These are phyloP conservation scores for Yponomeuta malinellus DNA, from an alignment of 2,888 invertebrate genomes.

Conservation along the genomic window DNA sequence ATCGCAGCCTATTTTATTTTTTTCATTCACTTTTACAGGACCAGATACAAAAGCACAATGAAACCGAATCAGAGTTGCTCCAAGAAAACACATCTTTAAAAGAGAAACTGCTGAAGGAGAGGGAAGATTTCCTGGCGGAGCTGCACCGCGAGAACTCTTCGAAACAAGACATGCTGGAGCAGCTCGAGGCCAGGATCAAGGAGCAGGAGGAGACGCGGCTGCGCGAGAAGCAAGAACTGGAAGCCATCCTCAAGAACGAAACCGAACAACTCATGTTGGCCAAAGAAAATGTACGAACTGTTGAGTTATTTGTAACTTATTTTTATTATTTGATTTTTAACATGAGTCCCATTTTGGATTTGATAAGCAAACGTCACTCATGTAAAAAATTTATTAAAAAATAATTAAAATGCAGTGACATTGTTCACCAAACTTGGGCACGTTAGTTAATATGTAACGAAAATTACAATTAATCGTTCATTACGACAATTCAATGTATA, in stretches of 20 bases:
- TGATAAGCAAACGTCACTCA: too few species aligned
- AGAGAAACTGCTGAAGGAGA: slow-evolving; percentile 63
- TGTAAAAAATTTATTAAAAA: too few species aligned
- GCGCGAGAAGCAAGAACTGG: slow-evolving; percentile 56
- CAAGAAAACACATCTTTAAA: slow-evolving; percentile 64
- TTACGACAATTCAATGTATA: too few species aligned
- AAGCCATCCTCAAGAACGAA: slow-evolving; percentile 50
- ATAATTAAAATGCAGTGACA: too few species aligned
- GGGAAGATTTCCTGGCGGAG: slow-evolving; percentile 65
- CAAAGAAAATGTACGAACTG: slow-evolving; percentile 56
- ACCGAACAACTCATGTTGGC: slow-evolving; percentile 55
- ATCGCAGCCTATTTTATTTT: too few species aligned
- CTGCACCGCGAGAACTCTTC: slow-evolving; percentile 66
- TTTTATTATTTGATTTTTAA: background rate
- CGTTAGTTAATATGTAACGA: too few species aligned
- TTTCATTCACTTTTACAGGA: slow-evolving; percentile 33
- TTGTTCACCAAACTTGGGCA: too few species aligned
- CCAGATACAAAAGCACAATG: slow-evolving; percentile 57
- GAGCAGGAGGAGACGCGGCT: slow-evolving; percentile 63
- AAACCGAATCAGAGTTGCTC: slow-evolving; percentile 56
- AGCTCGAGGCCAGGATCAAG: slow-evolving; percentile 63
- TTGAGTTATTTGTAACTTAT: too few species aligned
- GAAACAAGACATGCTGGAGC: slow-evolving; percentile 68
- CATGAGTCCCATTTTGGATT: too few species aligned
- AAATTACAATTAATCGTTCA: too few species aligned